These are phyloP conservation scores for Lepidurus apus DNA, from an alignment of 1,140 invertebrate genomes.

Conservation along the genomic window DNA sequence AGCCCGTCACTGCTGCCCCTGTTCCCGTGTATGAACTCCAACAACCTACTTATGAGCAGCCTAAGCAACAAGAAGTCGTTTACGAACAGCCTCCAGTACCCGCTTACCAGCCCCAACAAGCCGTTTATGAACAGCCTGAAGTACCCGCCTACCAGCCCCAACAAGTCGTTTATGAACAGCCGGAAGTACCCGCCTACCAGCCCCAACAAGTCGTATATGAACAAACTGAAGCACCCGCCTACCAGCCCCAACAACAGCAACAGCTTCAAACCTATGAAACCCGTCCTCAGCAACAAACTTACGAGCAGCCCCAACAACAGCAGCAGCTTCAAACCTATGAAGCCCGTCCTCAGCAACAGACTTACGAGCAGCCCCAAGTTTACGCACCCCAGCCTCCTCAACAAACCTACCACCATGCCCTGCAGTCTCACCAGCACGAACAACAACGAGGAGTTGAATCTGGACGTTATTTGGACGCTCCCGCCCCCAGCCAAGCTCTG, in stretches of 20 bases:
- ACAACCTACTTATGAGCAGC: background rate
- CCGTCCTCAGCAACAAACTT: background rate
- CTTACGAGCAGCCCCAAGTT: background rate
- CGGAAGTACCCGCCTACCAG: background rate
- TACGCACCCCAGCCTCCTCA: background rate
- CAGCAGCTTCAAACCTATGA: constrained; percentile 21
- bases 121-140: background rate
- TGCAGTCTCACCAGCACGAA: background rate
- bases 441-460: background rate
- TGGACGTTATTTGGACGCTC: background rate
- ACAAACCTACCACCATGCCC: background rate
- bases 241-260: background rate
- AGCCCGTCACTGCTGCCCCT: background rate
- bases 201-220: background rate
- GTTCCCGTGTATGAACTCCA: background rate
- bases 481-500: background rate
- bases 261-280: constrained; percentile 20
- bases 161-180: background rate
- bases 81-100: constrained; percentile 1
- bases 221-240: background rate
- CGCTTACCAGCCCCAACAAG: background rate
- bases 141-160: background rate
- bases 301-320: background rate
- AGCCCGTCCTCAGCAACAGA: background rate
- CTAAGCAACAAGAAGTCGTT: background rate